phyloP scores from a whole-genome alignment of 1,140 invertebrate species.

The Tetramorium simillimum region DNA sequence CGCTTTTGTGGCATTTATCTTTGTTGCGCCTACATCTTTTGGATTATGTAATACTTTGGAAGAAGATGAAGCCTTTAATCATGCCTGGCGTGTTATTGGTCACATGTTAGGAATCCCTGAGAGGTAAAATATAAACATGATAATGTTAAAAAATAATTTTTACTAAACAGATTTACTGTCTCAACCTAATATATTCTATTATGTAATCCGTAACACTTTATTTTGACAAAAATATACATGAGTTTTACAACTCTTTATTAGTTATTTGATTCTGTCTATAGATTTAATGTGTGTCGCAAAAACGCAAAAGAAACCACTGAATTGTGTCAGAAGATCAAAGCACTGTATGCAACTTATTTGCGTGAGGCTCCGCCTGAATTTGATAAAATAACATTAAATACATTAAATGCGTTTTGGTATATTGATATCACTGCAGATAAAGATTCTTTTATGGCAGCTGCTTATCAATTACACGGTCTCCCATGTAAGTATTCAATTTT shows the following conservation, averaged over 20 bases:
- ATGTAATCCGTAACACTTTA: neutral
- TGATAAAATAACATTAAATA: neutral
- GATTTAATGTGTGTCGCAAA: conserved; percentile 76
- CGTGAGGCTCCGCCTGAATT: conserved; percentile 42
- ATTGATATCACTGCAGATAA: conserved; percentile 49
- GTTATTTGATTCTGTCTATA: conserved; percentile 12
- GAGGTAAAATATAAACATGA: conserved; percentile 81
- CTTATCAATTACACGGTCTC: neutral
- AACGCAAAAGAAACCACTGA: conserved; percentile 70
- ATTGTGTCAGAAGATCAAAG: conserved; percentile 65
- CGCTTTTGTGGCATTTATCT: conserved; percentile 91
- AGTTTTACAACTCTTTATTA: neutral
- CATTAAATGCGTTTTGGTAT: conserved; percentile 63
- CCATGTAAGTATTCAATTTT: neutral
- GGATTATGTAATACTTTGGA: conserved; percentile 85
- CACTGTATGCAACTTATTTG: conserved; percentile 64
- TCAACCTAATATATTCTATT: neutral
- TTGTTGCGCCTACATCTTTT: conserved; percentile 87
- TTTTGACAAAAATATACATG: neutral
- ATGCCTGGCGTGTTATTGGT: conserved; percentile 93
- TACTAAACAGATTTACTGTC: neutral
- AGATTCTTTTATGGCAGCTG: conserved; percentile 27
- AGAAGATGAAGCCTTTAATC: conserved; percentile 89
- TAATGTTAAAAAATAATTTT: neutral
- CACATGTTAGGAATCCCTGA: conserved; percentile 92